phyloP scores from a whole-genome alignment of 2,888 invertebrate genomes.

The Pyrrhia umbra region DNA sequence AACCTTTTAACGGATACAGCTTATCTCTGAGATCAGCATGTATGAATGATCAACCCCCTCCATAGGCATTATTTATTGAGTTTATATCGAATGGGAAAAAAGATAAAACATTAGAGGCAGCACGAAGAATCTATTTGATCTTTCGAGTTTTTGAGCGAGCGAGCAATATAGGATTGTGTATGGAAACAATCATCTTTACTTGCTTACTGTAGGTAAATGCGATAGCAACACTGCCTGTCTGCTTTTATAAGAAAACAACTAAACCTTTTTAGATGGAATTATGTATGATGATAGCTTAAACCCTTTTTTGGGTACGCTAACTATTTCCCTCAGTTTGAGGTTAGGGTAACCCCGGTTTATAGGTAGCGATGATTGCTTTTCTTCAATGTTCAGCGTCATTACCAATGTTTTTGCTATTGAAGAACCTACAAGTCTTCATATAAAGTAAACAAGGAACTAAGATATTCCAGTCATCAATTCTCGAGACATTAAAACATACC shows the following conservation, averaged over 20 bases:
- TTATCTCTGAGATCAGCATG: constrained; percentile 53
- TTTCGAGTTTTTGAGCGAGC: not conserved
- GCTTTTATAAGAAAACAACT: too few species aligned
- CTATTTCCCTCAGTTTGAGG: too few species aligned
- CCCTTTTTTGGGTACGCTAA: too few species aligned
- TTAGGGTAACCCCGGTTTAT: too few species aligned
- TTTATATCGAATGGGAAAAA: constrained; percentile 23
- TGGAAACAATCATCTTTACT: too few species aligned
- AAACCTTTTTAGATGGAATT: too few species aligned
- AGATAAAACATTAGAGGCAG: not conserved
- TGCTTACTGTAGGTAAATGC: too few species aligned
- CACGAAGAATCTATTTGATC: not conserved
- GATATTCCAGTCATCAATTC: constrained; percentile 19
- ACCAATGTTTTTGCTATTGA: too few species aligned
- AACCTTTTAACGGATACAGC: constrained; percentile 52
- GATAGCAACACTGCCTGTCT: too few species aligned
- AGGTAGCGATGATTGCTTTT: too few species aligned
- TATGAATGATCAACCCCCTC: constrained; percentile 54
- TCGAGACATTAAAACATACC: constrained; percentile 45
- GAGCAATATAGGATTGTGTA: not conserved
- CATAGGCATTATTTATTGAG: constrained; percentile 45
- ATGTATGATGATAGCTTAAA: too few species aligned
- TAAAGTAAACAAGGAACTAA: constrained; percentile 5
- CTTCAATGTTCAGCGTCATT: too few species aligned
- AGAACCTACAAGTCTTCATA: not conserved